These are phyloP conservation scores for Benitochromis conjunctus DNA, from an alignment of 2,113 vertebrate species.

Conservation along the genomic window DNA sequence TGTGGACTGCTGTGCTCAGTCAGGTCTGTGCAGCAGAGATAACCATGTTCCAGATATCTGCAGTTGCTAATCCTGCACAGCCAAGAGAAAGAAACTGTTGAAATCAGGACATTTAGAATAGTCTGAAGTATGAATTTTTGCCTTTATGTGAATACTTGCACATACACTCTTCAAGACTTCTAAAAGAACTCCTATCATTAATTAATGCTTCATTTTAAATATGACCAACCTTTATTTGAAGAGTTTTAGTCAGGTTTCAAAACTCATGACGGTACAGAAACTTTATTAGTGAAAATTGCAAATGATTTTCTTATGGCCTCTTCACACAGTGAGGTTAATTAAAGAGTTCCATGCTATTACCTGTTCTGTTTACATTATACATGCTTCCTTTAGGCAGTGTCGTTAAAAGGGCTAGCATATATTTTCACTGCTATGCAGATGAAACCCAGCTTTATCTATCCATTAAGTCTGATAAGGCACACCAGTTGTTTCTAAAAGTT, in stretches of 20 bases:
- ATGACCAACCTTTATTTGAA: not conserved
- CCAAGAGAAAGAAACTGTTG: not conserved
- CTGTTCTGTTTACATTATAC: too few relatives aligned
- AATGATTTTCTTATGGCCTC: not conserved
- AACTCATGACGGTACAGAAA: too few relatives aligned
- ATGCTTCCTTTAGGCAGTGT: too few relatives aligned
- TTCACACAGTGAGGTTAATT: not conserved
- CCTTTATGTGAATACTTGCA: not conserved
- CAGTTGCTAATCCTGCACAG: not conserved
- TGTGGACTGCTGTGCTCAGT: not conserved
- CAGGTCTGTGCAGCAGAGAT: not conserved
- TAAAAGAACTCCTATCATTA: not conserved
- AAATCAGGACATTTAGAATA: not conserved
- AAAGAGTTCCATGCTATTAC: not conserved
- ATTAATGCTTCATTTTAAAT: not conserved
- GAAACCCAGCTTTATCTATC: too few relatives aligned
- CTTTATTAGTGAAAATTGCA: not conserved
- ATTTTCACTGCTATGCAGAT: too few relatives aligned
- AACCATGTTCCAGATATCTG: not conserved
- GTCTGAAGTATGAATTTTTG: not conserved
- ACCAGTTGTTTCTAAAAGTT: too few relatives aligned
- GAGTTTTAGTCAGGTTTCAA: too few relatives aligned
- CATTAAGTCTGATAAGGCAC: too few relatives aligned
- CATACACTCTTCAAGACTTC: not conserved
- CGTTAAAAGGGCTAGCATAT: too few relatives aligned